Evolutionary conservation across 2,888 invertebrate species (phyloP).

Genomic region (Agapostemon virescens): DNA sequence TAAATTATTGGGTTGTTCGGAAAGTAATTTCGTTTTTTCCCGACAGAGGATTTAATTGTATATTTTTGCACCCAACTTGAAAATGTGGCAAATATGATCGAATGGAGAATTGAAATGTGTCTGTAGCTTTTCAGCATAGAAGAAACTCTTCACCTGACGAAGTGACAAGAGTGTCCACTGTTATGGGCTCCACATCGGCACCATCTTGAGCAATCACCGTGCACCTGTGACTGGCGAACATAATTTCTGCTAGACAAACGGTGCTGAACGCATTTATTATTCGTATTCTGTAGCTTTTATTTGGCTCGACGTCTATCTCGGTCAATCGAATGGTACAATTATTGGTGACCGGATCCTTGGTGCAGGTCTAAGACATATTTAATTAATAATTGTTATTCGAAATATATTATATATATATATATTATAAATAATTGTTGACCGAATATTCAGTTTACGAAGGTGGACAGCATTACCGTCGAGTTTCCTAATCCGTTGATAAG

Average conservation of each 20-base stretch:
- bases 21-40: too few relatives aligned
- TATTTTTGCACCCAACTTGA: too few relatives aligned
- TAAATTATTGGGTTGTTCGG: too few relatives aligned
- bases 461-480: constrained; percentile 45
- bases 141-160: constrained; percentile 40
- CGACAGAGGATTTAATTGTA: too few relatives aligned
- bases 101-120: background rate
- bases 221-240: constrained; percentile 50
- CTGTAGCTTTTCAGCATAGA: background rate
- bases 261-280: constrained; percentile 63
- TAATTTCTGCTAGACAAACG: constrained; percentile 56
- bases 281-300: constrained; percentile 61
- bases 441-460: background rate
- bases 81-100: too few relatives aligned
- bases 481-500: constrained; percentile 91
- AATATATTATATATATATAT: too few relatives aligned
- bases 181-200: constrained; percentile 46
- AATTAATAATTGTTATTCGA: background rate
- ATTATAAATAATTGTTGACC: too few relatives aligned
- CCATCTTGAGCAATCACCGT: constrained; percentile 66
- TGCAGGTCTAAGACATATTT: background rate
- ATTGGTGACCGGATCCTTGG: constrained; percentile 35
- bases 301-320: constrained; percentile 44
- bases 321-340: constrained; percentile 38
- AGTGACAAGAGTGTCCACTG: constrained; percentile 23